Percentiles rank a stretch among this genome's conserved stretches.
phyloP scores from a whole-genome alignment of 2,797 vertebrate species.

The Enteromius mattozi region DNA sequence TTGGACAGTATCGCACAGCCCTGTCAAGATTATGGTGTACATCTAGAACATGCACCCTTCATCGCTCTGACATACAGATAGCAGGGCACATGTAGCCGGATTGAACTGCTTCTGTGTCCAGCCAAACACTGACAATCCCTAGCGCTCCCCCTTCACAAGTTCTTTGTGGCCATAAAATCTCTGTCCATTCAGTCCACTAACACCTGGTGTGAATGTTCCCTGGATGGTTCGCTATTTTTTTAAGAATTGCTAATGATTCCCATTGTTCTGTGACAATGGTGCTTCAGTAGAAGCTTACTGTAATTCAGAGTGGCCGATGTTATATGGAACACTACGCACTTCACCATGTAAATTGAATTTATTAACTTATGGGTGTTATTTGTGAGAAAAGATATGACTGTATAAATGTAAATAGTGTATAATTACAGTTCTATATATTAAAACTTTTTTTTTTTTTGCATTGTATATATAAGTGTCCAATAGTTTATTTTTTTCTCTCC shows the following conservation, averaged over 20 bases:
- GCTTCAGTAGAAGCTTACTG: conserved; percentile 37
- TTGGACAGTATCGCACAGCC: conserved; percentile 61
- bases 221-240: conserved; percentile 38
- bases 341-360: conserved; percentile 67
- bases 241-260: conserved; percentile 45
- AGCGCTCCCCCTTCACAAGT: conserved; percentile 31
- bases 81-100: conserved; percentile 13
- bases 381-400: conserved; percentile 47
- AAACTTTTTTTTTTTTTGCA: conserved; percentile 58
- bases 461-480: conserved; percentile 47
- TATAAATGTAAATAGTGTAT: conserved; percentile 73
- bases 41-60: conserved; percentile 78
- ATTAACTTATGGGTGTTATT: conserved; percentile 76
- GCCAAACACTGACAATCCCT: neutral
- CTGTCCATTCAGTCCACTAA: conserved; percentile 49
- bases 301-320: conserved; percentile 50
- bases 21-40: conserved; percentile 70
- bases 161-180: conserved; percentile 48
- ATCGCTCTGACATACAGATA: conserved; percentile 77
- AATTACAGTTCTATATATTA: conserved; percentile 69
- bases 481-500: neutral
- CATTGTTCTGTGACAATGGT: conserved; percentile 37
- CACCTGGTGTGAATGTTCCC: conserved; percentile 54
- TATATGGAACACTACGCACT: conserved; percentile 72
- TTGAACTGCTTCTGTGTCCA: neutral